Conservation (phyloP, 1,140 invertebrate genomes). For the silkworm (Bombyx mori) region ASM3026992v2 NC_085121.1:8644501-8645000, state of each 20-base stretch:
- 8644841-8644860: conserved; percentile 52
- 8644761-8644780: conserved; percentile 46
- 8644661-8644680: conserved; percentile 79
- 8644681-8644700: conserved; percentile 82
- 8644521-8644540: conserved; percentile 37
- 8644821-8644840: conserved; percentile 59
- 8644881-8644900: conserved; percentile 23
- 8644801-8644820: conserved; percentile 56
- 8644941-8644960: conserved; percentile 64
- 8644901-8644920: conserved; percentile 45
- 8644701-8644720: conserved; percentile 76
- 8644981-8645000: conserved; percentile 62
- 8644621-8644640: conserved; percentile 72
- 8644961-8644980: conserved; percentile 55
- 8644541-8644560: conserved; percentile 68
- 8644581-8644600: conserved; percentile 54
- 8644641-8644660: conserved; percentile 80
- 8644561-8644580: conserved; percentile 69
- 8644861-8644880: conserved; percentile 13
- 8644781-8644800: conserved; percentile 62
- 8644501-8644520: conserved; percentile 36
- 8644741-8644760: conserved; percentile 43
- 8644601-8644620: conserved; percentile 69
- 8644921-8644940: conserved; percentile 67
- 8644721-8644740: conserved; percentile 48